phyloP scores from a whole-genome alignment of 2,113 vertebrate genomes.

The Raja brachyura region DNA sequence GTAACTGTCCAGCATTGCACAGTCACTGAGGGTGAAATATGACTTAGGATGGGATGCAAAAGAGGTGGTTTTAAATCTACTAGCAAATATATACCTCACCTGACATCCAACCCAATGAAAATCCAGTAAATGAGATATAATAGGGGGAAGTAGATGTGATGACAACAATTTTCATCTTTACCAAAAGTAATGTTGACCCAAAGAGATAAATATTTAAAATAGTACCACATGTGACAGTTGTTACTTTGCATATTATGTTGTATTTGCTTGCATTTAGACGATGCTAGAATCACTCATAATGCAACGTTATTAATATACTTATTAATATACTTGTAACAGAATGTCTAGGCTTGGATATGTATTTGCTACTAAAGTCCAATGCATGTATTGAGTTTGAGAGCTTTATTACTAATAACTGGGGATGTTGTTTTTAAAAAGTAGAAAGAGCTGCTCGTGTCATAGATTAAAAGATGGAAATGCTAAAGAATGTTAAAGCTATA shows the following conservation, averaged over 20 bases:
- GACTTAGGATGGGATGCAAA: neutral
- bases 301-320: neutral
- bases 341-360: too few species aligned
- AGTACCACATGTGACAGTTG: neutral
- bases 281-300: neutral
- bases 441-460: neutral
- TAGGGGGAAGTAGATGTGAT: neutral
- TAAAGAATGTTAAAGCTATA: neutral
- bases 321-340: neutral
- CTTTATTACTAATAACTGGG: neutral
- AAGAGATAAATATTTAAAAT: neutral
- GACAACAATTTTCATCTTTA: neutral
- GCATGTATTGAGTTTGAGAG: neutral
- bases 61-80: neutral
- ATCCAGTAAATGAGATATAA: neutral
- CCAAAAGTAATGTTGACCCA: neutral
- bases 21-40: neutral
- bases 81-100: neutral
- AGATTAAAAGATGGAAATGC: neutral
- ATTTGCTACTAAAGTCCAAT: neutral
- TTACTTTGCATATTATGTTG: neutral
- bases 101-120: neutral
- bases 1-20: constrained; percentile 12
- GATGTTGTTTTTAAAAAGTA: neutral
- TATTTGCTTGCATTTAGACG: neutral